Evolutionary conservation across 2,888 invertebrate genomes (phyloP).

Genomic region (Allygus modestus): DNA sequence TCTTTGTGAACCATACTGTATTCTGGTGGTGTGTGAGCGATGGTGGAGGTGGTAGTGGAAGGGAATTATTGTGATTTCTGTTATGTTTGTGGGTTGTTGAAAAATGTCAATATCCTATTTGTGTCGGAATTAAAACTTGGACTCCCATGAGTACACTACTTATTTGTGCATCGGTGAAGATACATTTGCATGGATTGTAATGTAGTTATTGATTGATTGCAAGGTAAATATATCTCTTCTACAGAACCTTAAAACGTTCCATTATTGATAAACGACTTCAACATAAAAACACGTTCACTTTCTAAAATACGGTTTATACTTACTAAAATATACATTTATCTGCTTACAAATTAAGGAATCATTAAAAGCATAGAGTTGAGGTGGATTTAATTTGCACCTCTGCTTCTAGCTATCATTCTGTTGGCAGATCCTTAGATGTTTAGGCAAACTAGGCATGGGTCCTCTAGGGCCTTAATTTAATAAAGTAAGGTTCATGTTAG

Average conservation of each 20-base stretch:
- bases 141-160: background rate
- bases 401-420: too few relatives aligned
- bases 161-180: background rate
- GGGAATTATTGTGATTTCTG: constrained; percentile 65
- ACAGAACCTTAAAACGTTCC: constrained; percentile 15
- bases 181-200: constrained; percentile 2
- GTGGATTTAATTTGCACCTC: too few relatives aligned
- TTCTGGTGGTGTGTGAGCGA: constrained; percentile 45
- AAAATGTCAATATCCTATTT: constrained; percentile 69
- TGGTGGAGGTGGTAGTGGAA: constrained; percentile 65
- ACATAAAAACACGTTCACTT: background rate
- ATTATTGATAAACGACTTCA: constrained; percentile 16
- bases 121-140: constrained; percentile 31
- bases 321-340: too few relatives aligned
- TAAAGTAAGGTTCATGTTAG: too few relatives aligned
- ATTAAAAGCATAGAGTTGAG: too few relatives aligned
- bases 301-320: background rate
- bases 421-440: too few relatives aligned
- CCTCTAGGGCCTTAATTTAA: too few relatives aligned
- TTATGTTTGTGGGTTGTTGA: constrained; percentile 69
- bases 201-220: constrained; percentile 35
- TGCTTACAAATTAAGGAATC: too few relatives aligned
- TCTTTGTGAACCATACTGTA: constrained; percentile 67
- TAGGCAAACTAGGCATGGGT: too few relatives aligned
- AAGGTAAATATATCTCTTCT: constrained; percentile 20